A percentile compares a stretch with the other conserved stretches of the same genome.
phyloP scores from a whole-genome alignment of 2,888 invertebrate species.

The Dasysyrphus tricinctus region DNA sequence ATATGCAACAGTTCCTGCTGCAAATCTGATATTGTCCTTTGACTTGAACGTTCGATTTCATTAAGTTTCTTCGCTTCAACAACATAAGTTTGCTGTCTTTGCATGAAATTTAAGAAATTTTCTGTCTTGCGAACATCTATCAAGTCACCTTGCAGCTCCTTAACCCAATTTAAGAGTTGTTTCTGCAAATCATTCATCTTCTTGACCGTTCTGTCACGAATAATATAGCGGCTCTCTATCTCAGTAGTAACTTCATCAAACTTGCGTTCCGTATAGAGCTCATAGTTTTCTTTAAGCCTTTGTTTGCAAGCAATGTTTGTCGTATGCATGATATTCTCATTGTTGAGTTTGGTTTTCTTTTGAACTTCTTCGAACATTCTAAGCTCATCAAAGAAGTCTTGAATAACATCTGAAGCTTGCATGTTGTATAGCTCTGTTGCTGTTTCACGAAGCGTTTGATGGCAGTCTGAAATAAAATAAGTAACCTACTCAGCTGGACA shows the following conservation, averaged over 20 bases:
- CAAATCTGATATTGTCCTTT: conserved; percentile 69
- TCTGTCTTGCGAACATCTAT: conserved; percentile 80
- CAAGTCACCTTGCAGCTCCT: conserved; percentile 76
- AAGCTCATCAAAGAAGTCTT: conserved; percentile 78
- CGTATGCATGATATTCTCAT: conserved; percentile 79
- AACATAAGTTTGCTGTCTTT: conserved; percentile 79
- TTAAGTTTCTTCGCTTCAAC: conserved; percentile 78
- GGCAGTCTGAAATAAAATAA: conserved; percentile 69
- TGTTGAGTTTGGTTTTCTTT: conserved; percentile 76
- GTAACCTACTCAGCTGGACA: too few relatives aligned
- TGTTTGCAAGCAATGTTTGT: conserved; percentile 78
- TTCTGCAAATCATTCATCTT: conserved; percentile 79
- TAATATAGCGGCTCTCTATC: conserved; percentile 78
- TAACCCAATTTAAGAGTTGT: conserved; percentile 78
- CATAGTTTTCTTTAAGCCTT: conserved; percentile 77
- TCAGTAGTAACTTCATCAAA: conserved; percentile 78
- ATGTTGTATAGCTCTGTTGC: conserved; percentile 78
- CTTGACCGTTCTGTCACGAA: conserved; percentile 78
- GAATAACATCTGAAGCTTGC: conserved; percentile 78
- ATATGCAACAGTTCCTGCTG: conserved; percentile 76
- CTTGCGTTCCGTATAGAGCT: conserved; percentile 78
- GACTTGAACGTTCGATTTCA: conserved; percentile 76
- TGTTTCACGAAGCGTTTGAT: conserved; percentile 76
- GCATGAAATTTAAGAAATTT: conserved; percentile 77
- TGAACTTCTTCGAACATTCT: conserved; percentile 74